A percentile compares a stretch with the other conserved stretches of the same genome.
These are phyloP conservation scores for Apogon talboti DNA, from an alignment of 2,797 vertebrate species.

Conservation along the genomic window DNA sequence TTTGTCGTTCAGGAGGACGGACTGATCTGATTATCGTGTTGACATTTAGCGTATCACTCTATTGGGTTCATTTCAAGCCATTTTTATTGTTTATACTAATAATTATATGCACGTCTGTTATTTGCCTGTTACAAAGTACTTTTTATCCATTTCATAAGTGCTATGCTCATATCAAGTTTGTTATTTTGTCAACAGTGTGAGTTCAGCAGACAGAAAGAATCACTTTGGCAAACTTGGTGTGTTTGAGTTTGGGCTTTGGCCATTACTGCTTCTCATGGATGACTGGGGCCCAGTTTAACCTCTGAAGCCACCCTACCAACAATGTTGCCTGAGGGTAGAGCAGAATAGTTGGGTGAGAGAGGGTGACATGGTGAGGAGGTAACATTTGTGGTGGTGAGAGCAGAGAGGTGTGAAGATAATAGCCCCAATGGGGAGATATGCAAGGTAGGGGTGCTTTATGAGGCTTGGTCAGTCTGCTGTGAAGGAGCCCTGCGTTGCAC, in stretches of 20 bases:
- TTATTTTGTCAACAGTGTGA: constrained; percentile 49
- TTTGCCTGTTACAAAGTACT: constrained; percentile 33
- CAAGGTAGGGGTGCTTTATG: constrained; percentile 74
- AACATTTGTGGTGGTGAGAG: constrained; percentile 60
- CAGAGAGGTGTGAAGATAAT: constrained; percentile 84
- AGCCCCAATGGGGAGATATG: constrained; percentile 78
- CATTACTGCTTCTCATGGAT: constrained; percentile 70
- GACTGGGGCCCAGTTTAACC: constrained; percentile 70
- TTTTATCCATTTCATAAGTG: constrained; percentile 39
- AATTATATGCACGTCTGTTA: constrained; percentile 17
- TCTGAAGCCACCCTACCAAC: constrained; percentile 49
- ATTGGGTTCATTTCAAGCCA: constrained; percentile 30
- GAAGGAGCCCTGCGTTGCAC: constrained; percentile 73
- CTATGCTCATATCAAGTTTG: constrained; percentile 37
- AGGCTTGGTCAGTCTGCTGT: constrained; percentile 74
- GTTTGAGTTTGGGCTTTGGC: constrained; percentile 78
- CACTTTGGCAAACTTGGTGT: constrained; percentile 69
- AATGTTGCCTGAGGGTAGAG: constrained; percentile 50
- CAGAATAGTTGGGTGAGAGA: constrained; percentile 49
- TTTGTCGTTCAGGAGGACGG: background rate
- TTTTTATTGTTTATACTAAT: constrained; percentile 19
- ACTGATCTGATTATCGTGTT: background rate
- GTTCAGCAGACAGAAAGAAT: constrained; percentile 62
- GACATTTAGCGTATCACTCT: constrained; percentile 9
- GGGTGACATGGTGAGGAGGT: constrained; percentile 52